A percentile compares a stretch with the other conserved stretches of the same genome.
These are phyloP conservation scores for Rapana venosa DNA, from an alignment of 2,888 invertebrate genomes.

Conservation along the genomic window DNA sequence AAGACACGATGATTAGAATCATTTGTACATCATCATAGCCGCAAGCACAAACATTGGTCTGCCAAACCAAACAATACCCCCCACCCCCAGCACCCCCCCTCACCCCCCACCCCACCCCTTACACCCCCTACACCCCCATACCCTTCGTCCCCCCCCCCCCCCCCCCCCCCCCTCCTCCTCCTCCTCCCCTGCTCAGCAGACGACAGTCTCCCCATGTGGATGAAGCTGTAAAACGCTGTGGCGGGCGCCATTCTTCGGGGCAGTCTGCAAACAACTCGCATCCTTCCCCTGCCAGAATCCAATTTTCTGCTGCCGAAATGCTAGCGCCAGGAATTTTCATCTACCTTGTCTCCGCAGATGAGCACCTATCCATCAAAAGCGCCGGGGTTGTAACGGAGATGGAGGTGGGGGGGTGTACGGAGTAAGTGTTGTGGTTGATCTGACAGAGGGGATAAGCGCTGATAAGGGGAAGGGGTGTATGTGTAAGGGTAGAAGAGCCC, in stretches of 20 bases:
- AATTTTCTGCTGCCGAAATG: slow-evolving; percentile 45
- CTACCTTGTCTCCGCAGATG: slow-evolving; percentile 42
- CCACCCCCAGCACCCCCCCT: too few species aligned
- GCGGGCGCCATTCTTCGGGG: neutral
- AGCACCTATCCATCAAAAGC: slow-evolving; percentile 42
- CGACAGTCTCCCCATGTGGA: neutral
- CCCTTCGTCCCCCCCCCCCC: neutral
- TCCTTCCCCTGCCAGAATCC: slow-evolving; percentile 36
- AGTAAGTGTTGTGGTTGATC: slow-evolving; percentile 8
- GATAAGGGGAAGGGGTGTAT: slow-evolving; percentile 1
- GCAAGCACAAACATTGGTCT: too few species aligned
- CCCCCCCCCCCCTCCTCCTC: neutral
- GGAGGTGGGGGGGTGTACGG: neutral
- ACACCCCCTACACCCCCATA: too few species aligned
- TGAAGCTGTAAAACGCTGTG: slow-evolving; percentile 40
- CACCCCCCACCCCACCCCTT: too few species aligned
- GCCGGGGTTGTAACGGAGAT: slow-evolving; percentile 16
- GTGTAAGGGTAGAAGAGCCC: neutral
- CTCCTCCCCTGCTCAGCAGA: neutral
- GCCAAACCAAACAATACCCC: too few species aligned
- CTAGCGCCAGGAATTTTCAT: slow-evolving; percentile 44
- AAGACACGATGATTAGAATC: too few species aligned
- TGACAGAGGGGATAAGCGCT: neutral
- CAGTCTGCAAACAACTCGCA: slow-evolving; percentile 24
- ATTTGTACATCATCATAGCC: too few species aligned